phyloP scores from a whole-genome alignment of 2,113 vertebrate species.

The Myocastor coypus region DNA sequence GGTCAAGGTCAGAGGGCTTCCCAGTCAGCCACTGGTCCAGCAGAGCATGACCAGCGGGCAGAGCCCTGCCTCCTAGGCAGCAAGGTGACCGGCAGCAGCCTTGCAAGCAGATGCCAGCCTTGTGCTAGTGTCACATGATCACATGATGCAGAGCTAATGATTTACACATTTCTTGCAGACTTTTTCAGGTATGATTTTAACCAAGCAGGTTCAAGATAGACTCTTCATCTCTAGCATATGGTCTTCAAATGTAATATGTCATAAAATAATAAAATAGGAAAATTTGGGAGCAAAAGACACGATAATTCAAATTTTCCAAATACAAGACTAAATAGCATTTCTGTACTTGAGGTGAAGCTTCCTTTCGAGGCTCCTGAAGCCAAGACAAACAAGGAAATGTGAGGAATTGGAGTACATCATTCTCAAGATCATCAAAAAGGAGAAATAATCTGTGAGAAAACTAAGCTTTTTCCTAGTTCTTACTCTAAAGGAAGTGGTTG shows the following conservation, averaged over 20 bases:
- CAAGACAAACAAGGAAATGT: constrained; percentile 11
- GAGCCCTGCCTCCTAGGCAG: neutral
- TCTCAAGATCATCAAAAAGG: constrained; percentile 7
- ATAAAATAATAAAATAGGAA: constrained; percentile 45
- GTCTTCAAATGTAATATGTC: constrained; percentile 10
- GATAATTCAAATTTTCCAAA: constrained; percentile 17
- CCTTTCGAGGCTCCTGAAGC: constrained; percentile 27
- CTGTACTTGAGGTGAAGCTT: constrained; percentile 39
- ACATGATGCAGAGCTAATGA: neutral
- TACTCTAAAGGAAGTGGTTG: neutral
- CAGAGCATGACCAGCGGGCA: neutral
- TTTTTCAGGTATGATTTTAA: neutral
- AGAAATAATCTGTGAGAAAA: neutral
- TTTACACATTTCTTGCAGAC: neutral
- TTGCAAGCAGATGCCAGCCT: neutral
- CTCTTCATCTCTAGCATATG: neutral
- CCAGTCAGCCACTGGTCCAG: neutral
- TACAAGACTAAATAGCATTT: constrained; percentile 15
- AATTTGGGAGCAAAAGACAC: neutral
- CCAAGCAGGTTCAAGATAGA: neutral
- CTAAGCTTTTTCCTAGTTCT: neutral
- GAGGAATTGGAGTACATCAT: neutral
- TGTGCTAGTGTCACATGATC: neutral
- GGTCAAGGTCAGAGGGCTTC: neutral
- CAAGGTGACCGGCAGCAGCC: neutral